phyloP scores from a whole-genome alignment of 2,888 invertebrate species.

The Cataglyphis rosenhaueri region DNA sequence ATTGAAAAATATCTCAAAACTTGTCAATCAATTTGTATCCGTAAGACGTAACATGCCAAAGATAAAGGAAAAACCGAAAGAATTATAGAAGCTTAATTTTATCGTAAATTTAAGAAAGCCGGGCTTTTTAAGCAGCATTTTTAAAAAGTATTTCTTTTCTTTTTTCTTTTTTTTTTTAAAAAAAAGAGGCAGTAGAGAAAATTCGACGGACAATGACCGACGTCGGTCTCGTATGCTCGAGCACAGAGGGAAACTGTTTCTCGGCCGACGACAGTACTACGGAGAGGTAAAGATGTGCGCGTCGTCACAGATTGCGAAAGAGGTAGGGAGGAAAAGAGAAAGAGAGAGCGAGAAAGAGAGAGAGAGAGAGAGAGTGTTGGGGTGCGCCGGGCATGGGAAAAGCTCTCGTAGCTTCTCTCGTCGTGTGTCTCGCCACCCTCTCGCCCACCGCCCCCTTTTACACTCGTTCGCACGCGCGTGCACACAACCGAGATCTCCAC shows the following conservation, averaged over 20 bases:
- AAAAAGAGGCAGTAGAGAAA: background rate
- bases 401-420: slow-evolving; percentile 67
- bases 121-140: background rate
- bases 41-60: background rate
- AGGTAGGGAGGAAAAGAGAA: slow-evolving; percentile 46
- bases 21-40: background rate
- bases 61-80: background rate
- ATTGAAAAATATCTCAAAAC: no score
- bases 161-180: background rate
- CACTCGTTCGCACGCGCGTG: slow-evolving; percentile 50
- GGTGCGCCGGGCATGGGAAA: slow-evolving; percentile 68
- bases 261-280: slow-evolving; percentile 54
- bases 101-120: background rate
- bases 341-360: background rate
- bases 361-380: slow-evolving; percentile 55
- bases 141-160: background rate
- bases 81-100: background rate
- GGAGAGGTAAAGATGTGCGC: slow-evolving; percentile 63
- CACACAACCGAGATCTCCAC: slow-evolving; percentile 46
- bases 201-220: slow-evolving; percentile 46
- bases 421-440: slow-evolving; percentile 53
- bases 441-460: slow-evolving; percentile 49
- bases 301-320: slow-evolving; percentile 69
- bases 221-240: slow-evolving; percentile 31
- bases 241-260: slow-evolving; percentile 60